Percentiles rank a stretch among this genome's conserved stretches.
These are phyloP conservation scores for Lepidochrysops patricia DNA, from an alignment of 2,888 invertebrate genomes.

Conservation along the genomic window DNA sequence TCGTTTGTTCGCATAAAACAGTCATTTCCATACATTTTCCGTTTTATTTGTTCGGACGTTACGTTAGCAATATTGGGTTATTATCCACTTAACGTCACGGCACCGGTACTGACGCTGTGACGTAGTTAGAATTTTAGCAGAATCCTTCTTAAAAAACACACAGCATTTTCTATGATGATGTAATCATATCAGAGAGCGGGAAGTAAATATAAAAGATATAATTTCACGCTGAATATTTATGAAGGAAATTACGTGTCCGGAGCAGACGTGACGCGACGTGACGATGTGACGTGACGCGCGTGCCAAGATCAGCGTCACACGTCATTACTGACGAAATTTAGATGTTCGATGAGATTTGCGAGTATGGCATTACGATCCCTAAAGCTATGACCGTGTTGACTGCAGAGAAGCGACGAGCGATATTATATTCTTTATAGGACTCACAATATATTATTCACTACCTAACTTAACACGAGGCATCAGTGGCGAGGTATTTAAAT, in stretches of 20 bases:
- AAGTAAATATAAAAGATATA: constrained; percentile 6
- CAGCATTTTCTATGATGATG: too few relatives aligned
- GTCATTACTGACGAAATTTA: constrained; percentile 24
- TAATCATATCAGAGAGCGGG: not conserved
- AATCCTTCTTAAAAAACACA: too few relatives aligned
- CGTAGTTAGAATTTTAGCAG: too few relatives aligned
- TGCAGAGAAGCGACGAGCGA: too few relatives aligned
- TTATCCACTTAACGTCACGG: too few relatives aligned
- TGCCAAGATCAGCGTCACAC: constrained; percentile 30
- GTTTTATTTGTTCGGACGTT: not conserved
- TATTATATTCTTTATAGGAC: too few relatives aligned
- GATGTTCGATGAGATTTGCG: constrained; percentile 6
- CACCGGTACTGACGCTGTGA: too few relatives aligned
- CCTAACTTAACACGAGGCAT: too few relatives aligned
- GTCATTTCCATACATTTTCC: not conserved
- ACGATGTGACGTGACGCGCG: constrained; percentile 29
- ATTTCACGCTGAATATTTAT: constrained; percentile 9
- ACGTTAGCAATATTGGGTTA: not conserved
- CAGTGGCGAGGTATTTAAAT: too few relatives aligned
- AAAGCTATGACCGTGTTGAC: too few relatives aligned
- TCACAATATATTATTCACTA: too few relatives aligned
- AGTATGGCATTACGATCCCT: not conserved
- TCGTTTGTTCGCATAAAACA: not conserved
- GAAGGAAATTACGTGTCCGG: constrained; percentile 10
- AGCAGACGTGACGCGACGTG: constrained; percentile 17